phyloP scores from a whole-genome alignment of 2,113 vertebrate species.

The Microtus pennsylvanicus region DNA sequence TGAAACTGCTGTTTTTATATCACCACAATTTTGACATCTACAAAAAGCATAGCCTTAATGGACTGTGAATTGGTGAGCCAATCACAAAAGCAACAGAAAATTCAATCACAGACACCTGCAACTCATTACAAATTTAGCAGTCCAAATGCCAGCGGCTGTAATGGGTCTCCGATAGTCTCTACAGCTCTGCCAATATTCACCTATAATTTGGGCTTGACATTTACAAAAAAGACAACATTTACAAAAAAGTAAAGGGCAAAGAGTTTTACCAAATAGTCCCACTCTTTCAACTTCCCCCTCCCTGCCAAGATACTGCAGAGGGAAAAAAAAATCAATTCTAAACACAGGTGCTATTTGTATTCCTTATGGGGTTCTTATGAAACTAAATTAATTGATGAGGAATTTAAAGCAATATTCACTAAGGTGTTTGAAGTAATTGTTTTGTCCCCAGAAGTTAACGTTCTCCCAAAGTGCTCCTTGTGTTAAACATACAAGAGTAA shows the following conservation, averaged over 20 bases:
- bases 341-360: constrained; percentile 75
- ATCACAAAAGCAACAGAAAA: constrained; percentile 73
- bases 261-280: constrained; percentile 78
- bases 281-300: constrained; percentile 74
- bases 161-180: constrained; percentile 73
- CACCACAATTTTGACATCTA: constrained; percentile 63
- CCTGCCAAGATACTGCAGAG: constrained; percentile 44
- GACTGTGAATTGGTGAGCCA: constrained; percentile 70
- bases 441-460: constrained; percentile 49
- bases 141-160: constrained; percentile 78
- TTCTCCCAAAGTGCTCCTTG: constrained; percentile 21
- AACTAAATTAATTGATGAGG: constrained; percentile 76
- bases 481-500: background rate
- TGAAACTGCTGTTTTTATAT: constrained; percentile 55
- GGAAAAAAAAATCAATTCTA: constrained; percentile 73
- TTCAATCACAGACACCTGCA: constrained; percentile 77
- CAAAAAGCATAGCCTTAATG: constrained; percentile 41
- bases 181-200: constrained; percentile 70
- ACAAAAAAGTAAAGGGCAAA: constrained; percentile 82
- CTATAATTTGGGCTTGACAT: constrained; percentile 79
- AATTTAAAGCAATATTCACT: constrained; percentile 70
- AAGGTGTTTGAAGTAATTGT: constrained; percentile 22
- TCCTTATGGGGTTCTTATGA: constrained; percentile 62
- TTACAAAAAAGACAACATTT: constrained; percentile 83
- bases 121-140: constrained; percentile 78